Evolutionary conservation across 2,113 vertebrate genomes (phyloP).

Genomic region (Centropus bengalensis): DNA sequence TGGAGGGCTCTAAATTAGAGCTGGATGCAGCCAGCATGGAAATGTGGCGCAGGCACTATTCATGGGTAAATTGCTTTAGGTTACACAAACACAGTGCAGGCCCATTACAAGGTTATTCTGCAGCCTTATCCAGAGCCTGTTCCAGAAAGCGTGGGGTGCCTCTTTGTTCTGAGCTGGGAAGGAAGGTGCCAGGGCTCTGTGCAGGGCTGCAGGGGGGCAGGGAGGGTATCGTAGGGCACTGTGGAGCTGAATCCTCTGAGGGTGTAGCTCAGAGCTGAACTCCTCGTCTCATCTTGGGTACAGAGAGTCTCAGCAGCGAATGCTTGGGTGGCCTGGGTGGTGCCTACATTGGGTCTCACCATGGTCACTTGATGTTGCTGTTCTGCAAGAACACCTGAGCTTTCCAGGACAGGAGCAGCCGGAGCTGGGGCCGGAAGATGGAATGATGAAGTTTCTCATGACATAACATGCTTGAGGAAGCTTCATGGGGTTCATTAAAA

Average conservation of each 20-base stretch:
- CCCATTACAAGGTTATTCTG: neutral
- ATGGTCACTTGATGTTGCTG: neutral
- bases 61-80: neutral
- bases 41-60: neutral
- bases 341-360: neutral
- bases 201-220: neutral
- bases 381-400: neutral
- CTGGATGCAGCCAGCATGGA: neutral
- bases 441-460: neutral
- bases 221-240: neutral
- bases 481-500: neutral
- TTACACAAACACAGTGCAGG: neutral
- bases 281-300: neutral
- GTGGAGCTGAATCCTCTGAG: neutral
- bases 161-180: neutral
- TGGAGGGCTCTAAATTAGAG: neutral
- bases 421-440: neutral
- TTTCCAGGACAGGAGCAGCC: neutral
- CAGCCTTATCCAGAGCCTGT: neutral
- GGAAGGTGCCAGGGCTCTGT: neutral
- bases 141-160: neutral
- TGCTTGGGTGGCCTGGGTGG: neutral
- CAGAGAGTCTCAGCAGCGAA: neutral
- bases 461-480: neutral
- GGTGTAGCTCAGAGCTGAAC: neutral